phyloP scores from a whole-genome alignment of 1,140 invertebrate genomes.

The Drosophila gunungcola region DNA sequence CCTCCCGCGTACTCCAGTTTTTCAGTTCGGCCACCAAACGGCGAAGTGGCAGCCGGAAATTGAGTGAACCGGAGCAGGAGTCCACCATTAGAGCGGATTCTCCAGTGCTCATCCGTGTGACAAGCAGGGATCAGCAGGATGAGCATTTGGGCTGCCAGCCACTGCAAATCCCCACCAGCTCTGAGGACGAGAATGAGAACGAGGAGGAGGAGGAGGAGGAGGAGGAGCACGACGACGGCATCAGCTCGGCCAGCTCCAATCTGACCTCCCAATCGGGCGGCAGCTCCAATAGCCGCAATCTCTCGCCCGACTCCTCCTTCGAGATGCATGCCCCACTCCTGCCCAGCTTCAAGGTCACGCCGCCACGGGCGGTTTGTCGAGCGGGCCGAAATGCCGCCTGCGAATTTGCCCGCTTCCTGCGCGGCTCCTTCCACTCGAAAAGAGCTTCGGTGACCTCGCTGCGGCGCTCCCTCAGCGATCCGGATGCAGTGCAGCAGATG shows the following conservation, averaged over 20 bases:
- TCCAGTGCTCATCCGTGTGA: slow-evolving; percentile 62
- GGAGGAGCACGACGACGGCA: slow-evolving; percentile 70
- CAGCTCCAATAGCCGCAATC: slow-evolving; percentile 64
- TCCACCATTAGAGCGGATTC: slow-evolving; percentile 46
- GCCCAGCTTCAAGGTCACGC: slow-evolving; percentile 84
- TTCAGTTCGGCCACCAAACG: slow-evolving; percentile 71
- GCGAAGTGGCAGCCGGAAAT: slow-evolving; percentile 56
- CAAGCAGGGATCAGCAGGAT: slow-evolving; percentile 25
- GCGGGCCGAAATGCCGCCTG: slow-evolving; percentile 60
- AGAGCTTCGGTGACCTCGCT: slow-evolving; percentile 71
- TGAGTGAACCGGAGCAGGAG: slow-evolving; percentile 53
- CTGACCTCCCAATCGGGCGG: slow-evolving; percentile 54
- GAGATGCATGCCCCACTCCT: slow-evolving; percentile 79
- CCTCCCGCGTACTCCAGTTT: slow-evolving; percentile 75
- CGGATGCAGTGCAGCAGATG: slow-evolving; percentile 73
- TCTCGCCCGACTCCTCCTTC: slow-evolving; percentile 80
- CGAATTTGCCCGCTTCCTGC: slow-evolving; percentile 74
- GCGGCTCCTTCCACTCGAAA: slow-evolving; percentile 78
- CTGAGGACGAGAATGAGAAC: slow-evolving; percentile 61
- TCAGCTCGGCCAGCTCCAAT: slow-evolving; percentile 73
- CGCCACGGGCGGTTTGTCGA: slow-evolving; percentile 61
- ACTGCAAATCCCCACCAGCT: slow-evolving; percentile 31
- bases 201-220: slow-evolving; percentile 70
- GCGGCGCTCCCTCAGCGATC: slow-evolving; percentile 79
- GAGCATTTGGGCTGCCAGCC: slow-evolving; percentile 59